A percentile compares a stretch with the other conserved stretches of the same genome.
Conservation (phyloP, 1,140 invertebrate genomes). For the Bombus soroeensis region DNA sequence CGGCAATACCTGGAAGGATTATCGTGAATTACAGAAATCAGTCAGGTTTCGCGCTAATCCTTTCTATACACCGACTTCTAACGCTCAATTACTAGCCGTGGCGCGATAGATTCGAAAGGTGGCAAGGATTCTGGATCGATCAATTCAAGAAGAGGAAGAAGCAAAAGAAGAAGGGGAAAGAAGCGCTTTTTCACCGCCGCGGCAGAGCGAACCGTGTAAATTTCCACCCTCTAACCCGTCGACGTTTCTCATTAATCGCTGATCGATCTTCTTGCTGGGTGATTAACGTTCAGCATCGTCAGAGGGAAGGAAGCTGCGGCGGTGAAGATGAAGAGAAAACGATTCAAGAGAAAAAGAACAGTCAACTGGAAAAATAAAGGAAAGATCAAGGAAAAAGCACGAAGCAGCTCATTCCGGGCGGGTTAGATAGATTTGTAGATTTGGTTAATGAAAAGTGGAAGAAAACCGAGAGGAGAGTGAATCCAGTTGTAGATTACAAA, state of each 20-base stretch:
- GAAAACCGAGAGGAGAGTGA: background rate
- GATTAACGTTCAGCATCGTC: constrained; percentile 61
- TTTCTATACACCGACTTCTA: constrained; percentile 45
- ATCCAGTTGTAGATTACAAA: background rate
- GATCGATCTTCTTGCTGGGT: constrained; percentile 65
- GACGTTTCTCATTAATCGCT: constrained; percentile 72
- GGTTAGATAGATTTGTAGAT: constrained; percentile 26
- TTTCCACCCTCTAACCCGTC: constrained; percentile 60
- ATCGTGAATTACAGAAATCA: constrained; percentile 52
- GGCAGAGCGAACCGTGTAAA: constrained; percentile 57
- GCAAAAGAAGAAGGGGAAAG: constrained; percentile 20
- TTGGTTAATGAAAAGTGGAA: constrained; percentile 7
- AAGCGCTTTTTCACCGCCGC: constrained; percentile 33
- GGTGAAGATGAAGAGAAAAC: constrained; percentile 46
- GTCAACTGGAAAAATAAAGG: constrained; percentile 45
- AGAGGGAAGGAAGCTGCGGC: constrained; percentile 34
- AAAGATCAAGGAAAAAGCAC: background rate
- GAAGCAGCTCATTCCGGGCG: constrained; percentile 2
- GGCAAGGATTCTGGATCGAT: too few species aligned
- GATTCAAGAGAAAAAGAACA: constrained; percentile 53
- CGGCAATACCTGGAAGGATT: constrained; percentile 36
- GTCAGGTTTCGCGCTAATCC: constrained; percentile 36
- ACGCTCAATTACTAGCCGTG: constrained; percentile 31
- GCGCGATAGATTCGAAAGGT: constrained; percentile 5
- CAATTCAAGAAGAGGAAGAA: constrained; percentile 13